Evolutionary conservation across 2,888 invertebrate genomes (phyloP), one percentile per base, ranked within the genome.

Genomic region (Polydrusus pterygomalis): DNA sequence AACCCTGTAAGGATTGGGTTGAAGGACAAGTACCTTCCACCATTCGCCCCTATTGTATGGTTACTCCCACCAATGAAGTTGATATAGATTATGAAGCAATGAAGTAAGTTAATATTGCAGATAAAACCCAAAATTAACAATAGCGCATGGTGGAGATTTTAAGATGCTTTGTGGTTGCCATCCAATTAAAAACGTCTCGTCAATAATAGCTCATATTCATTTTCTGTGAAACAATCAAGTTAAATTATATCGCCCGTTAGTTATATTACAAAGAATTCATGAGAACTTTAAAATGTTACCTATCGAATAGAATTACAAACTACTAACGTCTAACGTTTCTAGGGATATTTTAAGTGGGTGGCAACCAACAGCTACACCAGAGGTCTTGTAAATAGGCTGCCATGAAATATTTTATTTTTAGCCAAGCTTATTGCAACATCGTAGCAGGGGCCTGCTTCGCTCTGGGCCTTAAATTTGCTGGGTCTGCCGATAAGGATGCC

Each of bases 341-440:
- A n/a, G n/a, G n/a, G n/a, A n/a, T 25, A 25, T 25, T 25, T 25
- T 3, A 25, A 25, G 25, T 25, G 25, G 25, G n/a, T n/a, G n/a
- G n/a, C n/a, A n/a, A n/a, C n/a, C n/a, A n/a, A 30, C 30, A 6
- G 30, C 30, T n/a, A n/a, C 30, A 30, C 7, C 30, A 30, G 30
- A 30, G 30, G 30, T 30, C 30, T 2, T 30, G 30, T 30, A 6
- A 30, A 30, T 30, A 30, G 5, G 30, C 5, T 30, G 30, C 7
- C 5, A 34, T 34, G 1, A 34, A 34, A 34, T 7, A 34, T 34
- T 34, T 34, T 25, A 25, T 25, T 81, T 89, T 47, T 84, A 96
- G 96, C 83, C 98, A 98, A 90, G 97, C 97, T 0, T 99, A 97
- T 88, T 97, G 98, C 88, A 98, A 98, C 87, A 96, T 98, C 78